Conservation (phyloP, 2,888 invertebrate genomes). For the Hemistola chrysoprasaria region DNA sequence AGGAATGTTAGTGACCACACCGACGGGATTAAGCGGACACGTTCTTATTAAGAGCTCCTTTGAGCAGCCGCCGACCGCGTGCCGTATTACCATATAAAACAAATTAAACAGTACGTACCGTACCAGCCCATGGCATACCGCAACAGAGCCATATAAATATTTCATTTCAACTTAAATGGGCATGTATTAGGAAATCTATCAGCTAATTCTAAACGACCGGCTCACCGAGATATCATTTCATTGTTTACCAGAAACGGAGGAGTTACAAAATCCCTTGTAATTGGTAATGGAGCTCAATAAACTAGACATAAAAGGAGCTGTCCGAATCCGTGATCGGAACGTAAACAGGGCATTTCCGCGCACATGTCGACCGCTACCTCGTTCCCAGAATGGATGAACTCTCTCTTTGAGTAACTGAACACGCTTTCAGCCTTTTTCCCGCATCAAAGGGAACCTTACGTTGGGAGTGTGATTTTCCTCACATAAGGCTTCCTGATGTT, state of each 20-base stretch:
- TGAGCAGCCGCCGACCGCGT: slow-evolving; percentile 49
- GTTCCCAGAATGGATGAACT: slow-evolving; percentile 48
- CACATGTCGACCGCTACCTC: slow-evolving; percentile 47
- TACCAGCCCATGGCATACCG: slow-evolving; percentile 23
- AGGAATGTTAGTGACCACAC: slow-evolving; percentile 65
- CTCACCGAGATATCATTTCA: slow-evolving; percentile 50
- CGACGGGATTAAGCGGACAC: slow-evolving; percentile 58
- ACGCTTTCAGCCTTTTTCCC: slow-evolving; percentile 33
- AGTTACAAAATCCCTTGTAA: slow-evolving; percentile 65
- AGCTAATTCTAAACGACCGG: slow-evolving; percentile 37
- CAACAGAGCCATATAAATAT: slow-evolving; percentile 37
- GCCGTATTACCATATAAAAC: slow-evolving; percentile 61
- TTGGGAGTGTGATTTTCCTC: slow-evolving; percentile 15
- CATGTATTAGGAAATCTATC: slow-evolving; percentile 42
- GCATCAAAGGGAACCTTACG: slow-evolving; percentile 15
- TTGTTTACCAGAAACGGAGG: slow-evolving; percentile 58
- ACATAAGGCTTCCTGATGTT: slow-evolving; percentile 11
- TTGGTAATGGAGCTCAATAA: slow-evolving; percentile 55
- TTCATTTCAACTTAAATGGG: slow-evolving; percentile 36
- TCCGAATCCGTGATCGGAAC: slow-evolving; percentile 62
- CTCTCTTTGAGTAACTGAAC: slow-evolving; percentile 44
- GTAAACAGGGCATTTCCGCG: slow-evolving; percentile 69
- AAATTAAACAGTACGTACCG: slow-evolving; percentile 43
- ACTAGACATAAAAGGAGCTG: slow-evolving; percentile 64
- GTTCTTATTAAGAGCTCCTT: slow-evolving; percentile 66